Base-by-base conservation (phyloP, 2,888 invertebrate species). In the Scaeva pyrastri region DNA sequence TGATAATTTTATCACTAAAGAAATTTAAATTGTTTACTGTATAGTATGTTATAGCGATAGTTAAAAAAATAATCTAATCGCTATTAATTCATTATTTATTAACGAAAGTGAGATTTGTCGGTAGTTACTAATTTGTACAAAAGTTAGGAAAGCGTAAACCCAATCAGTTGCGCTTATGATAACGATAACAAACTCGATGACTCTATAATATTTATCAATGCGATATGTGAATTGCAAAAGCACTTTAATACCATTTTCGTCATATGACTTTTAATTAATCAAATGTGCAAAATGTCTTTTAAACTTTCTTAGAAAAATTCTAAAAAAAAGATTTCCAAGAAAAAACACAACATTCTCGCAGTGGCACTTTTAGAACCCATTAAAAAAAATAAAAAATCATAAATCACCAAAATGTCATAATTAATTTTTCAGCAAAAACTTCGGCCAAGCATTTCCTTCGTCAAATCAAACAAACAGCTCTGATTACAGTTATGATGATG, bases 401-500 rank as follows among this genome's bases (percentile, higher is more conserved):
- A n/a, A 6, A 0, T 0, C 23, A 52, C 6, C 23, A 7, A 52
- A 19, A 4, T 48, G 7, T 48, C 21, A 36, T 36, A 58, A 16
- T 36, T 36, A 12, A 7, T 64, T 55, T 64, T 87, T 88, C 77
- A 91, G 91, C 70, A 75, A 75, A 68, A 79, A 89, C 79, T 90
- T 89, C 66, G 90, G 90, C 48, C 88, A 88, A 85, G 90, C 89
- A 60, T 90, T 90, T 41, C 90, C 91, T 60, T 79, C 76, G 62
- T 88, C 88, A 41, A 88, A 77, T 83, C 88, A 88, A 88, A 88
- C 80, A 71, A 79, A 71, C 45, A 75, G 64, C 26, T 50, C 88
- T 60, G 88, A 89, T 36, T 89, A 90, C 48, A 88, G 89, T 70
- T 88, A 90, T 31, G 89, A 90, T 74, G 89, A 88, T 72, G 89